phyloP scores from a whole-genome alignment of 2,888 invertebrate genomes.

The Tridacna gigas region DNA sequence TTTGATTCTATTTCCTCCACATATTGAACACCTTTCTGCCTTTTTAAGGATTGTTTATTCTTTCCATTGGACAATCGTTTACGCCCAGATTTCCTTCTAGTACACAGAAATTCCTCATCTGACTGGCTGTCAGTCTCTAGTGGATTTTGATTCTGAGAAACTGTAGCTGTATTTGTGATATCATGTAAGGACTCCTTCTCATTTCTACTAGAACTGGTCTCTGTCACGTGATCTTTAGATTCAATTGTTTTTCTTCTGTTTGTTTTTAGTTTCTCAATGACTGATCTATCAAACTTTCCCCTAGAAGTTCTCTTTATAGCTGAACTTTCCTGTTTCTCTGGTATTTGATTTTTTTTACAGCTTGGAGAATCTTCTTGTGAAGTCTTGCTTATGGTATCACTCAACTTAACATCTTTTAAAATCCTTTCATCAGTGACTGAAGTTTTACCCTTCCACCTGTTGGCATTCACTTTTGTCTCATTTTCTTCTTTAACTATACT shows the following conservation, averaged over 20 bases:
- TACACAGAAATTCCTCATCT: slow-evolving; percentile 55
- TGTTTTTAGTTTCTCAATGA: slow-evolving; percentile 42
- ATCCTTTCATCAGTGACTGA: no score
- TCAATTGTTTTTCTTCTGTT: slow-evolving; percentile 11
- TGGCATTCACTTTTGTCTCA: no score
- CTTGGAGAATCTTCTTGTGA: slow-evolving; percentile 4
- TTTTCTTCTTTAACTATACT: no score
- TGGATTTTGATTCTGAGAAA: background rate
- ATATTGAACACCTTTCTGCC: slow-evolving; percentile 49
- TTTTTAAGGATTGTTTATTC: slow-evolving; percentile 31
- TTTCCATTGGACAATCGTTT: slow-evolving; percentile 46
- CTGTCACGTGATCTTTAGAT: background rate
- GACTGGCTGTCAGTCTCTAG: background rate
- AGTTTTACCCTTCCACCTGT: no score
- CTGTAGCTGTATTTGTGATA: background rate
- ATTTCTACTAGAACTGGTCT: background rate
- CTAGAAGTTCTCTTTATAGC: slow-evolving; percentile 4
- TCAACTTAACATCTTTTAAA: no score
- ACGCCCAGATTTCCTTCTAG: slow-evolving; percentile 51
- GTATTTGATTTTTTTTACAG: background rate
- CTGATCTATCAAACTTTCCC: slow-evolving; percentile 34
- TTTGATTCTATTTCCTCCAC: slow-evolving; percentile 33
- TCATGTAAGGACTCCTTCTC: slow-evolving; percentile 2
- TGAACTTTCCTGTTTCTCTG: background rate
- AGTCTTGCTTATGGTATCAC: background rate